Conservation (phyloP, 2,888 invertebrate genomes). For the Sesia apiformis region DNA sequence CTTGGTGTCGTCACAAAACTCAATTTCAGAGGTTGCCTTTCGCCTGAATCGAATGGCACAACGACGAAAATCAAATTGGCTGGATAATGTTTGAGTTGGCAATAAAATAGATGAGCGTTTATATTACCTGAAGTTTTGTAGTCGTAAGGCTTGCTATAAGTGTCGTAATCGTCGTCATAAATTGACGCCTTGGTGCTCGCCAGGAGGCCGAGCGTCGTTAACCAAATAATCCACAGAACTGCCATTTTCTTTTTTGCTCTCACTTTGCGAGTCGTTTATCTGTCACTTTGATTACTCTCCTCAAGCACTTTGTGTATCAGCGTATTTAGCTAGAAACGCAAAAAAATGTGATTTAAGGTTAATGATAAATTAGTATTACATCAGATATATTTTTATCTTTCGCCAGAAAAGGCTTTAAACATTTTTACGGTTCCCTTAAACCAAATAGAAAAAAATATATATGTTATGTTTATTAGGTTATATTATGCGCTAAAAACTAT, state of each 20-base stretch:
- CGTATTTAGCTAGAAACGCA: constrained; percentile 1
- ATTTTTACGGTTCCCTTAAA: constrained; percentile 26
- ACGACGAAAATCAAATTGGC: constrained; percentile 26
- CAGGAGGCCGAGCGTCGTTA: constrained; percentile 28
- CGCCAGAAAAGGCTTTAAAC: neutral
- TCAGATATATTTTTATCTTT: too few relatives aligned
- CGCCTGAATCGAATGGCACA: constrained; percentile 27
- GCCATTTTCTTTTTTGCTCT: constrained; percentile 31
- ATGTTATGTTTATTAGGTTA: too few relatives aligned
- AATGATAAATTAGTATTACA: too few relatives aligned
- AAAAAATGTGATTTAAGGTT: neutral
- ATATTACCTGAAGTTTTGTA: constrained; percentile 52
- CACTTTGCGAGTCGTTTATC: constrained; percentile 1
- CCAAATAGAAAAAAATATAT: neutral
- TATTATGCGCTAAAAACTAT: too few relatives aligned
- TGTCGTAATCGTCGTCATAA: constrained; percentile 65
- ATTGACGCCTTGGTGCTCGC: constrained; percentile 31
- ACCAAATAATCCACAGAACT: constrained; percentile 18
- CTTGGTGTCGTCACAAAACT: constrained; percentile 31
- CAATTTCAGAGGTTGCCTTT: constrained; percentile 28
- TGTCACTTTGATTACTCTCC: constrained; percentile 16
- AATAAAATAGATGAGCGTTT: constrained; percentile 6
- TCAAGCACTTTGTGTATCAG: constrained; percentile 21
- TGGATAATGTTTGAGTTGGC: constrained; percentile 11
- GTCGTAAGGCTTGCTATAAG: constrained; percentile 56